Evolutionary conservation across 2,797 vertebrate genomes (phyloP), one percentile per base, ranked within the genome.

Genomic region (Characodon lateralis): DNA sequence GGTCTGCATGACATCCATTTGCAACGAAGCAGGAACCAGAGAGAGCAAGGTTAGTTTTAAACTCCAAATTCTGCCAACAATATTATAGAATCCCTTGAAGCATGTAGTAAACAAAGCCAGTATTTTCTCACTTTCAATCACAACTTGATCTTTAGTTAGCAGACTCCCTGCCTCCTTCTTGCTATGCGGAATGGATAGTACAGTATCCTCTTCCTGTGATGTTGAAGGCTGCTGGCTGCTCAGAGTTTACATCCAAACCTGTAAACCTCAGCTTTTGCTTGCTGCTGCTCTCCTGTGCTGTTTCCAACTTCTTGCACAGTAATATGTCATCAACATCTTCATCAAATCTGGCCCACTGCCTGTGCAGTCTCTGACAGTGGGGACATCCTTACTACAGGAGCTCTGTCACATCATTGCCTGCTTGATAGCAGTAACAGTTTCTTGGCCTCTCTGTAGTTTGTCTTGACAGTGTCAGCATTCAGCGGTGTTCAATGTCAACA

Each of bases 311-410:
- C 61, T 31, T 65, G 5, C 61, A 31, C 28, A 16, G 28, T 65
- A 13, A 35, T 10, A 65, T 65, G 31, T 65, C 61, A 24, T 72
- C 71, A 22, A 55, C 71, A 72, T 72, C 50, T 20, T 71, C 69
- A 8, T 72, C 50, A 72, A 72, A 72, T 55, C 71, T 55, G 50
- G 71, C 31, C 71, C 69, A 71, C 26, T 71, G 41, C 8, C 31
- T 28, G 16, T 35, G 46, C 2, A 71, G 48, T 53, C 48, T 71
- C 51, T 71, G 69, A 28, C 48, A 71, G 48, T 71, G 26, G 14
- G 26, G 18, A 35, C 26, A 71, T 28, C 69, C 69, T 31, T 7
- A 7, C 3, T 46, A 71, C 1, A 46, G n/a, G 4, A 71, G 69
- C 14, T 71, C 69, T 3, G 0, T 71, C 20, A 31, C 26, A 28